phyloP scores from a whole-genome alignment of 1,140 invertebrate species.

The Zaprionus gabonicus region DNA sequence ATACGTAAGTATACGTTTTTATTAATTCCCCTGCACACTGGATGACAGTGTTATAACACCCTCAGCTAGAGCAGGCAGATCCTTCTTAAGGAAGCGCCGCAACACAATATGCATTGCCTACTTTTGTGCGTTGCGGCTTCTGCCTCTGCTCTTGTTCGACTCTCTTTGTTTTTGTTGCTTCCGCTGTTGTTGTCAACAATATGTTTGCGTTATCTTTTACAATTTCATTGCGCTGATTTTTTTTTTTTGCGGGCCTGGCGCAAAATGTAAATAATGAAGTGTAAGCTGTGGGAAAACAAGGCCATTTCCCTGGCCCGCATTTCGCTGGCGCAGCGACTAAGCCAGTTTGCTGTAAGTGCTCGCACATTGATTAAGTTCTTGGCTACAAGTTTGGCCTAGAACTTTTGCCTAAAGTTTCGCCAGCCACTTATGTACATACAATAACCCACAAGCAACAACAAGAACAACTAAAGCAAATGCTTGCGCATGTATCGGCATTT shows the following conservation, averaged over 20 bases:
- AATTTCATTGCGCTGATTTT: conserved; percentile 65
- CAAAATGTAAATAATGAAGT: conserved; percentile 76
- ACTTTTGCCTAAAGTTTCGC: conserved; percentile 71
- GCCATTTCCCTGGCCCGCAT: conserved; percentile 17
- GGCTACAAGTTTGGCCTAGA: conserved; percentile 46
- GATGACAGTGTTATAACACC: neutral
- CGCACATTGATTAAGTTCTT: conserved; percentile 70
- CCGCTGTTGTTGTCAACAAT: conserved; percentile 64
- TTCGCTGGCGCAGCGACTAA: conserved; percentile 33
- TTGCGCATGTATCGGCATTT: conserved; percentile 67
- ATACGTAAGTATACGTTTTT: neutral
- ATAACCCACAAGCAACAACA: conserved; percentile 44
- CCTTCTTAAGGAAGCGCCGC: conserved; percentile 35
- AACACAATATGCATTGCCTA: conserved; percentile 58
- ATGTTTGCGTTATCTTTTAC: conserved; percentile 80
- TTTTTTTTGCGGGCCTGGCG: conserved; percentile 7
- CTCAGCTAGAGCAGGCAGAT: neutral
- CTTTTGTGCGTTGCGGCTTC: conserved; percentile 58
- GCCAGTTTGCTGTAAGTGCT: conserved; percentile 65
- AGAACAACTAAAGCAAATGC: conserved; percentile 19
- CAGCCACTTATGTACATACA: conserved; percentile 68
- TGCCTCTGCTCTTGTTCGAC: neutral
- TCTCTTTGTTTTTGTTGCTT: conserved; percentile 43
- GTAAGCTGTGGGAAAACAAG: conserved; percentile 40
- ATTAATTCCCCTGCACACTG: neutral